These are phyloP conservation scores for Ceyx cyanopectus DNA, from an alignment of 2,113 vertebrate species.

Conservation along the genomic window DNA sequence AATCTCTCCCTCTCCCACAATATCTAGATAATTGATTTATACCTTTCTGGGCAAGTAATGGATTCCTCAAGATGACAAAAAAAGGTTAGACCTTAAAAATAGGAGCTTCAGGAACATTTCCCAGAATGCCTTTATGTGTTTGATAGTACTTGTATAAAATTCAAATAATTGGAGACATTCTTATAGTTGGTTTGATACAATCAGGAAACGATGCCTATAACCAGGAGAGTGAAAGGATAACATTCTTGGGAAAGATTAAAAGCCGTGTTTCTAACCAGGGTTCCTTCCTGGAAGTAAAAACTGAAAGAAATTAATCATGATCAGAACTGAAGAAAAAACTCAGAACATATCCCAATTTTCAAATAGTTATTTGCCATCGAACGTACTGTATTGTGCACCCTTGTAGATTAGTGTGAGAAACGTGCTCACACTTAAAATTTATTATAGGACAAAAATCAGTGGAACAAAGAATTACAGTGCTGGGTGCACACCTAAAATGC, in stretches of 20 bases:
- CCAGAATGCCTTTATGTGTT: background rate
- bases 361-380: background rate
- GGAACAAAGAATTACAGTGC: too few species aligned
- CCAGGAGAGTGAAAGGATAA: background rate
- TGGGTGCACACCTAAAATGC: too few species aligned
- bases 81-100: background rate
- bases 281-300: background rate
- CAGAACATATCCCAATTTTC: background rate
- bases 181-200: background rate
- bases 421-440: too few species aligned
- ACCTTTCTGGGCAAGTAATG: background rate
- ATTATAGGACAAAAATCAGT: too few species aligned
- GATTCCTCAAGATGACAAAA: background rate
- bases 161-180: background rate
- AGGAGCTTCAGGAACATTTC: background rate
- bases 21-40: background rate
- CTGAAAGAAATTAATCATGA: background rate
- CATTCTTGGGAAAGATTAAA: constrained; percentile 5
- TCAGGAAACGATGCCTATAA: background rate
- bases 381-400: too few species aligned
- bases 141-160: background rate
- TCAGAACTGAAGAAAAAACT: background rate
- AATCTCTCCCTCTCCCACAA: background rate
- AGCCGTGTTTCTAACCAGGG: background rate
- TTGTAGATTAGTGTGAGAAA: background rate